Conservation (phyloP, 1,140 invertebrate species). For the Trichonephila clavipes region DNA sequence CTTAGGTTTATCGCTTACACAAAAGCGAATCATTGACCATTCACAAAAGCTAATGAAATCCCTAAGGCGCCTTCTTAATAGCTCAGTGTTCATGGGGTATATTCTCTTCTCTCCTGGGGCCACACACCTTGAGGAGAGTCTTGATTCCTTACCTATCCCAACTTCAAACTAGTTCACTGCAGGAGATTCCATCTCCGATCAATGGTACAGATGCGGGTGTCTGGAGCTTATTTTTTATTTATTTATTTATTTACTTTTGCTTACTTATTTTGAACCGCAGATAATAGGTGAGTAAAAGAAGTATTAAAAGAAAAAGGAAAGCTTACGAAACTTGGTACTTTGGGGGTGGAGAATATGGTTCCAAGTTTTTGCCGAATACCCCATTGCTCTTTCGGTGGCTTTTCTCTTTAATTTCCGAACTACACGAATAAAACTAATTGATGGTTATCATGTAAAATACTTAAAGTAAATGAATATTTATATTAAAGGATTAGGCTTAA, state of each 20-base stretch:
- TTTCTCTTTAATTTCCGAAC: neutral
- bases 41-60: slow-evolving; percentile 52
- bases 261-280: neutral
- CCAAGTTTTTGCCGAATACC: neutral
- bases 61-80: slow-evolving; percentile 52
- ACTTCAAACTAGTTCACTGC: slow-evolving; percentile 16
- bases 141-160: slow-evolving; percentile 49
- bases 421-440: neutral
- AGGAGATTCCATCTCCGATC: slow-evolving; percentile 36
- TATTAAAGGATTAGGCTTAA: neutral
- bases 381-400: neutral
- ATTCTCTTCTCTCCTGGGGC: slow-evolving; percentile 6
- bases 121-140: slow-evolving; percentile 49
- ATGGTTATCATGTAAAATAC: neutral
- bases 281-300: slow-evolving; percentile 30
- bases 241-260: too few relatives aligned
- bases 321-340: neutral
- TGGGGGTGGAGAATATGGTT: neutral
- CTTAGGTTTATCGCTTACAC: slow-evolving; percentile 29
- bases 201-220: neutral
- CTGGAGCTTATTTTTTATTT: too few relatives aligned
- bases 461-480: neutral
- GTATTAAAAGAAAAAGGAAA: neutral
- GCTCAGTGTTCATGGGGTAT: slow-evolving; percentile 24
- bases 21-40: slow-evolving; percentile 25